Evolutionary conservation across 2,113 vertebrate genomes (phyloP).

Genomic region (Tenrec ecaudatus): DNA sequence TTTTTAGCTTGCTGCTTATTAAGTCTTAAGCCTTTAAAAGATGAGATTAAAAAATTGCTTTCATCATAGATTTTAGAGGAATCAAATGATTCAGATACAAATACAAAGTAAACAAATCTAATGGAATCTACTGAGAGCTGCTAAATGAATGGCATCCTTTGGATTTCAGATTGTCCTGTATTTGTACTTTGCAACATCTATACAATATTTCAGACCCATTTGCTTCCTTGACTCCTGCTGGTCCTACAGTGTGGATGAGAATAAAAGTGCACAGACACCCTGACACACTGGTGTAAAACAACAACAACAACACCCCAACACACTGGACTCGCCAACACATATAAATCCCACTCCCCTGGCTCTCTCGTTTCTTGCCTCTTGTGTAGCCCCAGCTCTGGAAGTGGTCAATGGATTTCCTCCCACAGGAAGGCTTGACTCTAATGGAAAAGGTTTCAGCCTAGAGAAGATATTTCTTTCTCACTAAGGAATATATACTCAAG

Average conservation of each 20-base stretch:
- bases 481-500: slow-evolving; percentile 3
- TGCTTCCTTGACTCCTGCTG: slow-evolving; percentile 17
- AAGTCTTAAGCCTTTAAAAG: slow-evolving; percentile 60
- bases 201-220: not conserved
- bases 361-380: not conserved
- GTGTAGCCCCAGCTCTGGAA: not conserved
- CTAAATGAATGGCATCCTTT: not conserved
- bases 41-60: slow-evolving; percentile 48
- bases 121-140: slow-evolving; percentile 3
- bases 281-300: not conserved
- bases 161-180: not conserved
- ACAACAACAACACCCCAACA: not conserved
- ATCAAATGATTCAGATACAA: slow-evolving; percentile 49
- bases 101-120: slow-evolving; percentile 18
- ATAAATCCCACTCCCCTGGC: not conserved
- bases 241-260: not conserved
- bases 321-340: not conserved
- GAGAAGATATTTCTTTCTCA: not conserved
- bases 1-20: slow-evolving; percentile 53
- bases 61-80: slow-evolving; percentile 52
- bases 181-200: slow-evolving; percentile 44
- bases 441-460: not conserved
- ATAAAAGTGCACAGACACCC: not conserved
- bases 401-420: not conserved
- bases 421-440: not conserved